Conservation (phyloP, 64 coral and sea anemone genomes). For the Dendronephthya gigantea region DNA sequence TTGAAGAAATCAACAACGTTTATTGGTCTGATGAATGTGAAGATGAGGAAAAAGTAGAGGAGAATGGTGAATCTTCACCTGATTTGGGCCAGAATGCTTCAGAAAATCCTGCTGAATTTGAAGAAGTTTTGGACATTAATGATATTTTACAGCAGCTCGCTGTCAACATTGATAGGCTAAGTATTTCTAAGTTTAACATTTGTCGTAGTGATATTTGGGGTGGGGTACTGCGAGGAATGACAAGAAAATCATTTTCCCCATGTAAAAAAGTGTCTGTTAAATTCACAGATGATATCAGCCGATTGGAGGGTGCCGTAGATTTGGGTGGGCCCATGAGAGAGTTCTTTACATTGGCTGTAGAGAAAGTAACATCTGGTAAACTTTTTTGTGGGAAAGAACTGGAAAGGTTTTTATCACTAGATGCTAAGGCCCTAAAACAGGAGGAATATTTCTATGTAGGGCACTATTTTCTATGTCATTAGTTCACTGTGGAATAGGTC, state of each 20-base stretch:
- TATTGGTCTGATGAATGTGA: neutral
- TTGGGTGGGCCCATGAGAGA: conserved; percentile 12
- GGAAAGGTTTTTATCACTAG: neutral
- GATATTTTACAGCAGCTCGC: neutral
- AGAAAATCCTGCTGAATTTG: too few relatives aligned
- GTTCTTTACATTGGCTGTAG: neutral
- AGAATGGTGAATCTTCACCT: neutral
- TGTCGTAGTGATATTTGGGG: conserved; percentile 9
- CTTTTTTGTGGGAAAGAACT: neutral
- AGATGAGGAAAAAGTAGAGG: too few relatives aligned
- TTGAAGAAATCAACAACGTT: neutral
- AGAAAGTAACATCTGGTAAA: neutral
- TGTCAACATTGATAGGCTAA: conserved; percentile 2
- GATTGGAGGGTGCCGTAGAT: neutral
- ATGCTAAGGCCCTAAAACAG: conserved; percentile 9
- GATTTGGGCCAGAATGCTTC: neutral
- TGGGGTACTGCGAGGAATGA: neutral
- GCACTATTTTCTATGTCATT: conserved; percentile 7
- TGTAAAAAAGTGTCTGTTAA: neutral
- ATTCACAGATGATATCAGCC: conserved; percentile 1
- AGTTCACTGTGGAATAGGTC: neutral
- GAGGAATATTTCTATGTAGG: conserved; percentile 1
- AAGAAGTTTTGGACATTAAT: neutral
- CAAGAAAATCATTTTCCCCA: neutral
- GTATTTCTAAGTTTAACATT: conserved; percentile 4